Evolutionary conservation across 1,140 invertebrate genomes (phyloP), one percentile per base, ranked within the genome.

Genomic region (Glomeris maerens): DNA sequence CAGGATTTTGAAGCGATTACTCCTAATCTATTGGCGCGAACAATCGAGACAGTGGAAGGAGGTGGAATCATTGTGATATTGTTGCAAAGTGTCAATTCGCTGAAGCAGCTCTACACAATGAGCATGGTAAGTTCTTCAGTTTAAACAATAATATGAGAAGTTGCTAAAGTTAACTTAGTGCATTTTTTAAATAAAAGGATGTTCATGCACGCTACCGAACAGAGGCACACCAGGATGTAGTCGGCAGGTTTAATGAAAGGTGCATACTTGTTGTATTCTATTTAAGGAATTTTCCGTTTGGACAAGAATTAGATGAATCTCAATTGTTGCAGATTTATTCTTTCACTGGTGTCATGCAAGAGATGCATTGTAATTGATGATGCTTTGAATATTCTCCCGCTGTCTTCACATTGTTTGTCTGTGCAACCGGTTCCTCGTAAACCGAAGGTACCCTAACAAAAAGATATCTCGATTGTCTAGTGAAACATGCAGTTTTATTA

Each of bases 1-100:
- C 65, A 91, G 80, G 95, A 99, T 72, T 99, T 99, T 75, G 95
- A 99, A 74, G 94, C 94, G 2, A 60, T 99, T 0, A 98, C 95
- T n/a, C 96, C 96, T 3, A 99, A 99, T 69, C 73, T 98, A 39
- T 72, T 99, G 61, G 96, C 96, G 0, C 72, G 95, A 55, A 98
- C 95, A 3, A 80, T 99, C 57, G 96, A 99, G 75, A 99, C 96
- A 0, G 89, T 98, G 1, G 91, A 98, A 76, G 95, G 96, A 48
- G 95, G 96, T 52, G 96, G 96, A 21, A 59, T 98, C 0, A 80
- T 99, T 51, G 77, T 98, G 28, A 66, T 99, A 5, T 63, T 84
- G 2, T 68, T 98, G 0, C 79, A 86, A 62, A 79, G 79, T 25
- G 73, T 99, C 53, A 74, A 77, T 41, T 98, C 93, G 0, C 68